phyloP scores from a whole-genome alignment of 2,888 invertebrate species.

The Drosophila mimetica region DNA sequence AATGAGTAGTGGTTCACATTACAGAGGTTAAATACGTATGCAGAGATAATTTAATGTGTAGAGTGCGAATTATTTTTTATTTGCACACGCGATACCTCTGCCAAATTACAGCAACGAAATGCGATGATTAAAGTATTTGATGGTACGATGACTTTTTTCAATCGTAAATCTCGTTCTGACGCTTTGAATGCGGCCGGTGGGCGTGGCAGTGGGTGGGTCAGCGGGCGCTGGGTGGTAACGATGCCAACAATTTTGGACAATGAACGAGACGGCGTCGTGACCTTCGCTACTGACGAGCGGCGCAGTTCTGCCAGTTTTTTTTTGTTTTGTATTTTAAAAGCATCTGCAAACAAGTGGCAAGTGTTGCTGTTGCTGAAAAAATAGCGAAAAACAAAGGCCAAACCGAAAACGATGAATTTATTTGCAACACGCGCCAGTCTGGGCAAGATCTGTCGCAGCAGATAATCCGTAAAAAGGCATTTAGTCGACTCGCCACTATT shows the following conservation, averaged over 20 bases:
- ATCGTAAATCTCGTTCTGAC: conserved; percentile 69
- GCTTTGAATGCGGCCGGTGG: conserved; percentile 52
- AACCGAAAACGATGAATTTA: conserved; percentile 57
- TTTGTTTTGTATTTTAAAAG: conserved; percentile 73
- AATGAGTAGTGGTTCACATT: too few relatives aligned
- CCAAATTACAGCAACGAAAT: background rate
- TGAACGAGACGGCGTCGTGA: conserved; percentile 63
- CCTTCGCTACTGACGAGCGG: conserved; percentile 60
- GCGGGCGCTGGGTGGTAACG: conserved; percentile 13
- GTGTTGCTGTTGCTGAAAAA: conserved; percentile 43
- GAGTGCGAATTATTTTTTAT: background rate
- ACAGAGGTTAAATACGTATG: too few relatives aligned
- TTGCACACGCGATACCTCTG: background rate
- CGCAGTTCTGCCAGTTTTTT: conserved; percentile 44
- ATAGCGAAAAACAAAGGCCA: conserved; percentile 13
- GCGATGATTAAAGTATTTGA: conserved; percentile 14
- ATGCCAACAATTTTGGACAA: conserved; percentile 43
- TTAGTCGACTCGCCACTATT: conserved; percentile 27
- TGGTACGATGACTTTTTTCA: conserved; percentile 45
- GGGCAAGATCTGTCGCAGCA: conserved; percentile 42
- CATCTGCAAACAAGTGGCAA: conserved; percentile 69
- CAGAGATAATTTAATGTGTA: background rate
- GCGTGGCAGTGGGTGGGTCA: conserved; percentile 6
- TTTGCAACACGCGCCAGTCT: conserved; percentile 71
- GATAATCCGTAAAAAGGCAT: conserved; percentile 40